Conservation (phyloP, 2,797 vertebrate species). For the Sebastes trivittatus region DNA sequence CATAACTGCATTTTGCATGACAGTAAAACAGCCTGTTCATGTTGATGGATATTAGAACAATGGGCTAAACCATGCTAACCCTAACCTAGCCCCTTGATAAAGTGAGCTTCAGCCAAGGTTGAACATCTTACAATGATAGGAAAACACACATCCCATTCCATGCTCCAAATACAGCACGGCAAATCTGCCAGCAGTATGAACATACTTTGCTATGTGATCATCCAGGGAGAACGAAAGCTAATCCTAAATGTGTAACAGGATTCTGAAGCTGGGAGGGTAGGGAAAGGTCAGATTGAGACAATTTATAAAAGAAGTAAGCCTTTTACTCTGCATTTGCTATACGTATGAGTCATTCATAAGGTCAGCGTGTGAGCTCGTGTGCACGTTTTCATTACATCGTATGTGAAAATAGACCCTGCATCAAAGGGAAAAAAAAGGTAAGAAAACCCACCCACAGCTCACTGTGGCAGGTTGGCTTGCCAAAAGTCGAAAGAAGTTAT, state of each 20-base stretch:
- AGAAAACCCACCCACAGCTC: not conserved
- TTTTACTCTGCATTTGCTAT: not conserved
- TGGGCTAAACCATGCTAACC: not conserved
- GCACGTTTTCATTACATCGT: not conserved
- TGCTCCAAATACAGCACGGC: not conserved
- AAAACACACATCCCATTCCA: not conserved
- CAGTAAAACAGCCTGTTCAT: not conserved
- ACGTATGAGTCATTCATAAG: not conserved
- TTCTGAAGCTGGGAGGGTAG: not conserved
- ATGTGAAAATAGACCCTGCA: conserved; percentile 4
- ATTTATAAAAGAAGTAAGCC: not conserved
- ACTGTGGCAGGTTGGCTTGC: not conserved
- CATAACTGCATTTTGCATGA: not conserved
- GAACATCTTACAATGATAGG: not conserved
- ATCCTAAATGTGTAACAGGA: not conserved
- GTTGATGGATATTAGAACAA: not conserved
- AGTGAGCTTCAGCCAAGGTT: not conserved
- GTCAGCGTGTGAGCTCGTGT: not conserved
- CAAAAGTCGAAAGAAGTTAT: not conserved
- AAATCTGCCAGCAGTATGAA: not conserved
- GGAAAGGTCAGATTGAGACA: not conserved
- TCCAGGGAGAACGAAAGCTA: not conserved
- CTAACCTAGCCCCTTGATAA: not conserved
- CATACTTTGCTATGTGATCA: not conserved
- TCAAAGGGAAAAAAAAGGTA: not conserved